These are phyloP conservation scores for Anticlea derivata DNA, from an alignment of 2,888 invertebrate genomes.

Conservation along the genomic window DNA sequence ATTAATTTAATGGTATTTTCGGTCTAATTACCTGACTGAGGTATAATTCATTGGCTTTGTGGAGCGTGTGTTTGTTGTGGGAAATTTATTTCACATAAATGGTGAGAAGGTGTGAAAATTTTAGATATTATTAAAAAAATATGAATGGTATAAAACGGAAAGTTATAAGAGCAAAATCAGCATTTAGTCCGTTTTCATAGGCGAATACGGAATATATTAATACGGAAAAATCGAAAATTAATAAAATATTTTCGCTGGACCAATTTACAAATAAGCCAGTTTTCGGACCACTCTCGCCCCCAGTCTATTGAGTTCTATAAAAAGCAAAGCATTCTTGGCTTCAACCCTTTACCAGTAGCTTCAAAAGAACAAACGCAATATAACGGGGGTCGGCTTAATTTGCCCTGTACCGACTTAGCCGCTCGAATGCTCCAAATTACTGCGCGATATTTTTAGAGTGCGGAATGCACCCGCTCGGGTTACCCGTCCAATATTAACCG, in stretches of 20 bases:
- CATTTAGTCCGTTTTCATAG: background rate
- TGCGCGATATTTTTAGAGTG: constrained; percentile 80
- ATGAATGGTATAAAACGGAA: too few species aligned
- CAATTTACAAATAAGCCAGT: constrained; percentile 21
- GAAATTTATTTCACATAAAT: constrained; percentile 41
- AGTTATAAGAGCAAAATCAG: background rate
- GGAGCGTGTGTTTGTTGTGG: constrained; percentile 69
- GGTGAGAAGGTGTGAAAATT: constrained; percentile 1
- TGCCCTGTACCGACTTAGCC: constrained; percentile 76
- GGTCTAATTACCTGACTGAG: constrained; percentile 82
- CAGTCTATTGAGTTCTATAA: constrained; percentile 75
- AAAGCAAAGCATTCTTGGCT: constrained; percentile 84
- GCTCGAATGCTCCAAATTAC: constrained; percentile 79
- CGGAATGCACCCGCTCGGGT: constrained; percentile 78
- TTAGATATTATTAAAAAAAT: too few species aligned
- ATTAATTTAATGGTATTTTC: constrained; percentile 84
- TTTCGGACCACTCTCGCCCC: constrained; percentile 38
- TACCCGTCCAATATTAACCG: constrained; percentile 74
- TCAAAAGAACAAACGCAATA: constrained; percentile 84
- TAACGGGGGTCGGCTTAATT: constrained; percentile 81
- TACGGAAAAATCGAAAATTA: constrained; percentile 7
- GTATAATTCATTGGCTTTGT: constrained; percentile 79
- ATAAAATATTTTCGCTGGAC: constrained; percentile 18
- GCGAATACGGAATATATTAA: too few species aligned
- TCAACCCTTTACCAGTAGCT: constrained; percentile 81